Evolutionary conservation across 2,888 invertebrate species (phyloP).

Genomic region (Maniola hyperantus): DNA sequence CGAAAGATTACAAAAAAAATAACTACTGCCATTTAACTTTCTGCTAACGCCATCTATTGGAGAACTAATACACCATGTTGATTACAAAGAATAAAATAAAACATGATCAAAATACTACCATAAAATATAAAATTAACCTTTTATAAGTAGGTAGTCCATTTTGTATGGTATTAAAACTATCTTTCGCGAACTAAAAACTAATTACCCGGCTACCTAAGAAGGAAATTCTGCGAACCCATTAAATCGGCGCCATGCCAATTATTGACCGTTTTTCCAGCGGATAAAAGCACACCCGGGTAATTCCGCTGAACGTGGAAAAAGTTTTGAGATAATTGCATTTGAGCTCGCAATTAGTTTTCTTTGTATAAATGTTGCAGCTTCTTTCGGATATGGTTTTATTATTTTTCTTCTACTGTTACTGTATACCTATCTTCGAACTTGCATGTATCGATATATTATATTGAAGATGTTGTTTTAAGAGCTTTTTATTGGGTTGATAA

Average conservation of each 20-base stretch:
- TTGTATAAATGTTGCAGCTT: slow-evolving; percentile 19
- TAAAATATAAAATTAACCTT: too few species aligned
- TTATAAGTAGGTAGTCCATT: not conserved
- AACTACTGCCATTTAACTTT: not conserved
- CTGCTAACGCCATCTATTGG: not conserved
- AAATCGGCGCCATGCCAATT: slow-evolving; percentile 38
- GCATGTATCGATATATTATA: too few species aligned
- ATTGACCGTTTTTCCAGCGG: slow-evolving; percentile 30
- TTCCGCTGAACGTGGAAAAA: slow-evolving; percentile 24
- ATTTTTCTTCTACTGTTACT: not conserved
- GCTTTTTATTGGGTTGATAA: too few species aligned
- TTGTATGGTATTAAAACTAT: not conserved
- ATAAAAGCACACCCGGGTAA: slow-evolving; percentile 25
- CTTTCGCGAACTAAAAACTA: slow-evolving; percentile 18
- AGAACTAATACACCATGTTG: not conserved
- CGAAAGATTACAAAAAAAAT: too few species aligned
- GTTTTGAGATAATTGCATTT: slow-evolving; percentile 26
- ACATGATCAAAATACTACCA: not conserved
- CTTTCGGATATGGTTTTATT: slow-evolving; percentile 9
- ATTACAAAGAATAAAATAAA: not conserved
- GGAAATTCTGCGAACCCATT: slow-evolving; percentile 33
- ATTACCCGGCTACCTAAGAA: slow-evolving; percentile 14
- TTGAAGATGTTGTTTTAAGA: too few species aligned
- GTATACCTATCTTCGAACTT: not conserved
- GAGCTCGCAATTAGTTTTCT: slow-evolving; percentile 24